Evolutionary conservation across 2,797 vertebrate genomes (phyloP).

Genomic region (Ctenopoma kingsleyae): DNA sequence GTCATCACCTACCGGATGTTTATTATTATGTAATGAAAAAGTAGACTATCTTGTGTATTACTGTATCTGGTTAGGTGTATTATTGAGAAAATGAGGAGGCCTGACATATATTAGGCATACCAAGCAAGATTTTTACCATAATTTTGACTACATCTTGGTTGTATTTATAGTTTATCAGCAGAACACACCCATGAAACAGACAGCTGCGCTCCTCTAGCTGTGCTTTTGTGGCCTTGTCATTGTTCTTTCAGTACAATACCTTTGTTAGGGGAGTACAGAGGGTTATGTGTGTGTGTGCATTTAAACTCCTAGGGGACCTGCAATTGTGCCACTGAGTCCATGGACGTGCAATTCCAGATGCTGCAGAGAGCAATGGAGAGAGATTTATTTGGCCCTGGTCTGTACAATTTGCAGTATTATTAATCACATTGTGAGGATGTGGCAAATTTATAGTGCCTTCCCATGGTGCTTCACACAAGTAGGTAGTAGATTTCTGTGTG

Average conservation of each 20-base stretch:
- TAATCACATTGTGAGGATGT: slow-evolving; percentile 60
- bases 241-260: slow-evolving; percentile 44
- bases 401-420: slow-evolving; percentile 68
- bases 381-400: slow-evolving; percentile 74
- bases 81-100: slow-evolving; percentile 4
- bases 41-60: background rate
- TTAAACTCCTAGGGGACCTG: slow-evolving; percentile 57
- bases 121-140: slow-evolving; percentile 5
- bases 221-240: slow-evolving; percentile 32
- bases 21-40: slow-evolving; percentile 31
- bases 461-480: slow-evolving; percentile 27
- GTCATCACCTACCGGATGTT: slow-evolving; percentile 42
- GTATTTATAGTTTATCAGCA: slow-evolving; percentile 48
- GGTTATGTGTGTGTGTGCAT: slow-evolving; percentile 18
- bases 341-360: slow-evolving; percentile 68
- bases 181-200: slow-evolving; percentile 34
- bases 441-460: slow-evolving; percentile 31
- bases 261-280: slow-evolving; percentile 19
- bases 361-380: slow-evolving; percentile 40
- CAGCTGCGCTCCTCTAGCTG: slow-evolving; percentile 12
- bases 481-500: slow-evolving; percentile 21
- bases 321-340: slow-evolving; percentile 62
- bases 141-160: slow-evolving; percentile 13
- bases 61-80: slow-evolving; percentile 6
- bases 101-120: slow-evolving; percentile 17